These are phyloP conservation scores for Morpho helenor DNA, from an alignment of 2,888 invertebrate species.

Conservation along the genomic window DNA sequence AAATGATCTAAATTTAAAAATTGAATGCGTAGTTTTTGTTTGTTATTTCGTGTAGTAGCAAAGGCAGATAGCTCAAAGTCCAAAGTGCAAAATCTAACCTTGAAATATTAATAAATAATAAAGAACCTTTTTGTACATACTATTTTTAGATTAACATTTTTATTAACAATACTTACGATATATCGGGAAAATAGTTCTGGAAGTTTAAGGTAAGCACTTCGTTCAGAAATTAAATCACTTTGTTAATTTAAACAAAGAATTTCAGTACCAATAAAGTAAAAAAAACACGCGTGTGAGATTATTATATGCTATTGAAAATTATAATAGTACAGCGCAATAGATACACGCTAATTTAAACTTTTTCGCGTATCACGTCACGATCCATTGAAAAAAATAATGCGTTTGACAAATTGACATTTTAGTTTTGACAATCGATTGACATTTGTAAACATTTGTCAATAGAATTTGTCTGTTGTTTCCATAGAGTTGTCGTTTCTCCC, in stretches of 20 bases:
- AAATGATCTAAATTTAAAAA: background rate
- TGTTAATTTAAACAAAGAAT: background rate
- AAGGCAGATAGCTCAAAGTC: slow-evolving; percentile 17
- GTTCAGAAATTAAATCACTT: background rate
- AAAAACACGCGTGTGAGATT: background rate
- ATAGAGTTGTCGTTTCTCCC: too few relatives aligned
- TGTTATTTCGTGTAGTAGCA: background rate
- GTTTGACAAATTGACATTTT: too few relatives aligned
- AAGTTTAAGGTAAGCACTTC: slow-evolving; percentile 3
- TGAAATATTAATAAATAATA: slow-evolving; percentile 25
- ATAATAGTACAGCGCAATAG: background rate
- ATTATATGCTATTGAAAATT: background rate
- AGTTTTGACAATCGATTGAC: too few relatives aligned
- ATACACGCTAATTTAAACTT: background rate
- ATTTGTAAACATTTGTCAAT: too few relatives aligned
- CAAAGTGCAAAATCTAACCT: slow-evolving; percentile 39
- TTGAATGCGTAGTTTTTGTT: background rate
- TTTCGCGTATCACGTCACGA: background rate
- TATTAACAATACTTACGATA: slow-evolving; percentile 7
- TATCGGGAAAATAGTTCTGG: background rate
- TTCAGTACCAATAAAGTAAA: background rate
- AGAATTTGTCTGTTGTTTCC: too few relatives aligned
- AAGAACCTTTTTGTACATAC: slow-evolving; percentile 12
- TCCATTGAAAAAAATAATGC: background rate
- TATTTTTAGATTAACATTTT: slow-evolving; percentile 3